These are phyloP conservation scores for Picus viridis DNA, from an alignment of 2,797 vertebrate species.

Conservation along the genomic window DNA sequence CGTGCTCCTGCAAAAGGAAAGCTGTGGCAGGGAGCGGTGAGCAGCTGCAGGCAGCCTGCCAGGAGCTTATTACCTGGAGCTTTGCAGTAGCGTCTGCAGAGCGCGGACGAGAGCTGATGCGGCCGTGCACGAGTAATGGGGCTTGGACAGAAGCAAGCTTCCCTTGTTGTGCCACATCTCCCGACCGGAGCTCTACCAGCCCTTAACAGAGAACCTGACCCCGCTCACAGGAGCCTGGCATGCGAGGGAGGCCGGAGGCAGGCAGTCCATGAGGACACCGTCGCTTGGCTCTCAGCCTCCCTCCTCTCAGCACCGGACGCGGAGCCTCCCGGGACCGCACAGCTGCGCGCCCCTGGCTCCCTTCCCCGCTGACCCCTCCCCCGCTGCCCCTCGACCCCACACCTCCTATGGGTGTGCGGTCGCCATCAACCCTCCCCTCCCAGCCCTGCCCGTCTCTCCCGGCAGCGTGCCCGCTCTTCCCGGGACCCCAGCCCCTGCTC, in stretches of 20 bases:
- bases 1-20: background rate
- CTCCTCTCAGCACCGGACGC: background rate
- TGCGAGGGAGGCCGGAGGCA: rapidly evolving
- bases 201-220: background rate
- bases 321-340: background rate
- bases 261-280: background rate
- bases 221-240: rapidly evolving
- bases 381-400: background rate
- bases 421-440: background rate
- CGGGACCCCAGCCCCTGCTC: background rate
- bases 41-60: rapidly evolving
- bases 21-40: background rate
- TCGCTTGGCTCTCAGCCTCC: background rate
- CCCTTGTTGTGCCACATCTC: background rate
- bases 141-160: background rate
- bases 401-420: rapidly evolving
- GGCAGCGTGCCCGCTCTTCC: background rate
- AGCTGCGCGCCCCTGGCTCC: background rate
- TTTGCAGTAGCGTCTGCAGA: too few relatives aligned
- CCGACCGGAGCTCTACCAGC: background rate
- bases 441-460: background rate
- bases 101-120: too few relatives aligned
- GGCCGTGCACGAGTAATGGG: too few relatives aligned
- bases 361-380: background rate
- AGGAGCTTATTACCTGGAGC: background rate